Percentiles rank a stretch among this genome's conserved stretches.
Evolutionary conservation across 2,113 vertebrate species (phyloP).

Genomic region (Carollia perspicillata): DNA sequence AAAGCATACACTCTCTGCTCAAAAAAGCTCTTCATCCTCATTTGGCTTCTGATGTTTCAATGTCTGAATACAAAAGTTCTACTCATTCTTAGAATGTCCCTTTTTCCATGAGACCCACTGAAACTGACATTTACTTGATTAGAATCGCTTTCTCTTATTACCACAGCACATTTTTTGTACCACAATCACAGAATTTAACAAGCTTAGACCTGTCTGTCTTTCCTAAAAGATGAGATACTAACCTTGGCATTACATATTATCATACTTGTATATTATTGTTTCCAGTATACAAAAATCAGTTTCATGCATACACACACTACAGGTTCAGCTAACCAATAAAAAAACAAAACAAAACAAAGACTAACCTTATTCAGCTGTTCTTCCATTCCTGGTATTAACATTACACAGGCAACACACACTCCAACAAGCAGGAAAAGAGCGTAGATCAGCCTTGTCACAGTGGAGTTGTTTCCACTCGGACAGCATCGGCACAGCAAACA

Average conservation of each 20-base stretch:
- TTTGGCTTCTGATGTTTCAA: constrained; percentile 4
- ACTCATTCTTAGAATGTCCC: background rate
- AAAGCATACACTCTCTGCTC: background rate
- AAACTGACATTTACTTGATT: background rate
- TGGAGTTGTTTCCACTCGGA: constrained; percentile 97
- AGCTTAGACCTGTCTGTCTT: background rate
- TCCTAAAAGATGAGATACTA: background rate
- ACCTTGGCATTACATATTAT: background rate
- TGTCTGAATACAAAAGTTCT: background rate
- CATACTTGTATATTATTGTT: background rate
- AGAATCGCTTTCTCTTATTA: background rate
- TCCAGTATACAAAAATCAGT: background rate
- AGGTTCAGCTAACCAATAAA: background rate
- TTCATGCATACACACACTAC: background rate
- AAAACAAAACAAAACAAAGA: constrained; percentile 21
- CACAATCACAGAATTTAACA: background rate
- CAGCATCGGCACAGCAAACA: constrained; percentile 97
- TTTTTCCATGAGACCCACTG: background rate
- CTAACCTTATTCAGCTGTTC: constrained; percentile 96
- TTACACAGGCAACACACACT: constrained; percentile 92
- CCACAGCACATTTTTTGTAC: background rate
- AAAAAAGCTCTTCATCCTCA: constrained; percentile 17
- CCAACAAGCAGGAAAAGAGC: constrained; percentile 95
- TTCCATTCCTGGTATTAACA: constrained; percentile 98
- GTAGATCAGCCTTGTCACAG: constrained; percentile 95